Base-by-base conservation (phyloP, 2,113 vertebrate genomes). In the Xenus cinereus region DNA sequence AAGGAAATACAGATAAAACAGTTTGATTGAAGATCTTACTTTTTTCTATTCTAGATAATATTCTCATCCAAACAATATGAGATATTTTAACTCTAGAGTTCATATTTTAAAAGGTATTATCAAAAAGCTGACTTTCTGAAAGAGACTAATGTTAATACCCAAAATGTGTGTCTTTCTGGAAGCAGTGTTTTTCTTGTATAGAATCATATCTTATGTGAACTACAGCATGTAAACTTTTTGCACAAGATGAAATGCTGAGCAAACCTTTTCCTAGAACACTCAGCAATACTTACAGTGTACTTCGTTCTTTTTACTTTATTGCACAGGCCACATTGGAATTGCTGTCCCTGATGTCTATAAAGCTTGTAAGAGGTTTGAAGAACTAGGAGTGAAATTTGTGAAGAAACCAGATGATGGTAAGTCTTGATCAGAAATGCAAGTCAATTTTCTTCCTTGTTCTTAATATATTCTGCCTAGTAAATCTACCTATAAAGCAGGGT, bases 401-500 rank as follows among this genome's bases (percentile, higher is more conserved):
- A 99, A 99, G 98, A 99, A 99, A 95, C 99, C 99, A 12, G 98
- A 99, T 84, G 99, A 99, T 75, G 99, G 99, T 99, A 94, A 98
- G 98, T 95, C 60, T 89, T 84, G 4, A 35, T 54, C 53, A 35
- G 68, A 90, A 76, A 79, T 23, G 33, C 7, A 62, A n/a, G 30
- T 50, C 3, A 15, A 2, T 30, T 27, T 56, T 54, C 72, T 35
- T 1, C 4, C 12, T 59, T 57, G 4, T 9, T 75, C 79, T 86
- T 54, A 59, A 16, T 50, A 32, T 23, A 32, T 26, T 67, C 15
- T 53, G 9, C 60, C 22, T 63, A 35, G 24, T 45, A 53, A 33
- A 35, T 53, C 45, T 79, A 75, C 5, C 35, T 84, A 45, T 14
- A 72, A 76, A 76, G 10, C 22, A 41, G 6, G 4, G 7, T 59